phyloP scores from a whole-genome alignment of 2,113 vertebrate genomes.

The Corvus moneduloides region DNA sequence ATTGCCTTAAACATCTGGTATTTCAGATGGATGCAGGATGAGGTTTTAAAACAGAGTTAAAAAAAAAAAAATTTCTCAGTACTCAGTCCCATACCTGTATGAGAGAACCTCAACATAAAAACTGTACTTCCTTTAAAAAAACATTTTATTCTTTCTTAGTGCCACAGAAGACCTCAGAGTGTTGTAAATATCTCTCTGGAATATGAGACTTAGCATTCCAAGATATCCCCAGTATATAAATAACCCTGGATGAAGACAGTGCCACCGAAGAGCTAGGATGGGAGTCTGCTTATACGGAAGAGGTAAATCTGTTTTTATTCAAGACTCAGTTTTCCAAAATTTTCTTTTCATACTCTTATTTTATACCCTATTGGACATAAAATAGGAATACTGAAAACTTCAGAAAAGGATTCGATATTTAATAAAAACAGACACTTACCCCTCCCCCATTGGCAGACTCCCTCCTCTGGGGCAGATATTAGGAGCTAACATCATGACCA shows the following conservation, averaged over 20 bases:
- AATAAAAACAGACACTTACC: slow-evolving; percentile 63
- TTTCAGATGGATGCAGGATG: background rate
- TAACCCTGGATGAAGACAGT: background rate
- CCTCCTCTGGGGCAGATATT: slow-evolving; percentile 59
- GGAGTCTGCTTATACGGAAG: slow-evolving; percentile 1
- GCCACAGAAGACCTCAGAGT: background rate
- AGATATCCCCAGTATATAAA: background rate
- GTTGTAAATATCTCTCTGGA: background rate
- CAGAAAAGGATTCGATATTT: slow-evolving; percentile 63
- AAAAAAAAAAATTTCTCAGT: background rate
- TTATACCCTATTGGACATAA: slow-evolving; percentile 66
- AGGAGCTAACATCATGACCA: slow-evolving; percentile 37
- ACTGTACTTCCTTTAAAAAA: background rate
- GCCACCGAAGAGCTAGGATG: background rate
- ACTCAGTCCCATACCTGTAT: background rate
- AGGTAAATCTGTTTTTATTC: slow-evolving; percentile 65
- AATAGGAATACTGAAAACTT: slow-evolving; percentile 69
- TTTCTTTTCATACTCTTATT: slow-evolving; percentile 68
- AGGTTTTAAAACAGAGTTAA: background rate
- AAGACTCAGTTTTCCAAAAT: slow-evolving; percentile 69
- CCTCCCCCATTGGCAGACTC: slow-evolving; percentile 34
- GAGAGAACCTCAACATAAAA: background rate
- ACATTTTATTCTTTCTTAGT: background rate
- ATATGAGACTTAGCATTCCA: background rate
- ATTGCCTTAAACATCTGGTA: background rate